These are phyloP conservation scores for Barnardius zonarius DNA, from an alignment of 2,113 vertebrate species.

Conservation along the genomic window DNA sequence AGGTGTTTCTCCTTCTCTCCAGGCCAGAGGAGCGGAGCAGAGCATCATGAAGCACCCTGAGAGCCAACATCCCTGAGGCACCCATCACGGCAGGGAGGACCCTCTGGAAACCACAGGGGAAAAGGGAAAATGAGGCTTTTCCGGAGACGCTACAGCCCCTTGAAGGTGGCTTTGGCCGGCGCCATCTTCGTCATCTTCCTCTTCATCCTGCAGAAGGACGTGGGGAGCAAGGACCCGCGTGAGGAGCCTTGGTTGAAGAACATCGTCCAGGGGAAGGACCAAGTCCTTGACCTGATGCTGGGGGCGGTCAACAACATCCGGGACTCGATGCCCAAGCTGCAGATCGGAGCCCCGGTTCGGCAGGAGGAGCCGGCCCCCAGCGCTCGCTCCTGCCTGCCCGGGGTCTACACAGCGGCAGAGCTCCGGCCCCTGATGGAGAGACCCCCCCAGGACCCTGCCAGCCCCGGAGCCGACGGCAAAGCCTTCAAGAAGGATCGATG, in stretches of 20 bases:
- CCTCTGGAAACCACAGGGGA: fast-evolving
- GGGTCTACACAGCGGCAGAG: constrained; percentile 82
- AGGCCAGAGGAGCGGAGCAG: background rate
- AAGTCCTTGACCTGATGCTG: constrained; percentile 84
- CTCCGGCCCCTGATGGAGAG: constrained; percentile 86
- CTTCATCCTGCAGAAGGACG: constrained; percentile 87
- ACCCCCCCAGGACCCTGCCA: constrained; percentile 80
- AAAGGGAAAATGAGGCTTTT: constrained; percentile 76
- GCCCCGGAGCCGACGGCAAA: constrained; percentile 81
- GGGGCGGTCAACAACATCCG: constrained; percentile 87
- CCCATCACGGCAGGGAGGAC: fast-evolving
- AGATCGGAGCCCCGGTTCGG: constrained; percentile 83
- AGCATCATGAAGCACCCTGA: background rate
- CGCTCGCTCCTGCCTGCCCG: constrained; percentile 76
- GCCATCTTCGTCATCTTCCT: constrained; percentile 82
- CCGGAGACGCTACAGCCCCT: constrained; percentile 81
- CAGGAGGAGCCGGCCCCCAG: constrained; percentile 10
- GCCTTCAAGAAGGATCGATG: constrained; percentile 79
- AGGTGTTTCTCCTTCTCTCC: background rate
- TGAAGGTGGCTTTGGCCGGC: constrained; percentile 83
- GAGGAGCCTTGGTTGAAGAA: constrained; percentile 88
- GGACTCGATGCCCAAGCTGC: constrained; percentile 81
- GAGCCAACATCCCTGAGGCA: background rate
- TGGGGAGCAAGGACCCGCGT: constrained; percentile 22
- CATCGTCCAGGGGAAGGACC: constrained; percentile 80